Evolutionary conservation across 2,888 invertebrate genomes (phyloP), one percentile per base, ranked within the genome.

Genomic region (Zaprionus obscuricornis): DNA sequence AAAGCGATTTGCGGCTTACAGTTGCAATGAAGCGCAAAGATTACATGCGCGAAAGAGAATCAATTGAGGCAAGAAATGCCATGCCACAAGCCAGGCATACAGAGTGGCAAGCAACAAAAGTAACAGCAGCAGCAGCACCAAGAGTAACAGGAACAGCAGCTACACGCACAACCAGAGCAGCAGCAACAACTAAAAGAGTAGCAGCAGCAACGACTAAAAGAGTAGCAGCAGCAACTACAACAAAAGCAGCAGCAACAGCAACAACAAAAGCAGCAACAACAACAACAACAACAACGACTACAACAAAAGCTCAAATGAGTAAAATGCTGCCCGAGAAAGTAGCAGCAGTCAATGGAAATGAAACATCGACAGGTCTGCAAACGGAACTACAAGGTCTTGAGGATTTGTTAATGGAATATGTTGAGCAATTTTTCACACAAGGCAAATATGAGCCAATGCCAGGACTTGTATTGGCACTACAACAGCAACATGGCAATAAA

Each of bases 401-500:
- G 56, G 74, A 77, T 3, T 56, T 88, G 45, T 68, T 89, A 1
- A 57, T 73, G n/a, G 83, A 88, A 18, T 89, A 88, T 60, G 76
- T 88, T 1, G 70, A 82, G 24, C 79, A 82, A 39, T 87, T 85
- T 34, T 88, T 88, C 49, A 81, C 58, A 2, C 66, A 87, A 13
- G 88, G 87, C 8, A 82, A 83, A 36, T 88, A 83, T 24, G 75
- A 87, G 16, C 87, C 88, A 1, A 54, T 77, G 66, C 82, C 86
- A 1, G 89, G 85, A 0, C 58, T 89, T 24, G 66, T 88, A 3
- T 45, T 87, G 11, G 84, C 87, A 20, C 51, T 89, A 1, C 86
- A 83, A 27, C 71, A 77, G 14, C 82, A 82, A 42, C 72, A 70
- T 3, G 67, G 64, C 17, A 91, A 90, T 0, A 90, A 92, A 45